A percentile compares a stretch with the other conserved stretches of the same genome.
These are phyloP conservation scores for Lophius piscatorius DNA, from an alignment of 2,113 vertebrate genomes.

Conservation along the genomic window DNA sequence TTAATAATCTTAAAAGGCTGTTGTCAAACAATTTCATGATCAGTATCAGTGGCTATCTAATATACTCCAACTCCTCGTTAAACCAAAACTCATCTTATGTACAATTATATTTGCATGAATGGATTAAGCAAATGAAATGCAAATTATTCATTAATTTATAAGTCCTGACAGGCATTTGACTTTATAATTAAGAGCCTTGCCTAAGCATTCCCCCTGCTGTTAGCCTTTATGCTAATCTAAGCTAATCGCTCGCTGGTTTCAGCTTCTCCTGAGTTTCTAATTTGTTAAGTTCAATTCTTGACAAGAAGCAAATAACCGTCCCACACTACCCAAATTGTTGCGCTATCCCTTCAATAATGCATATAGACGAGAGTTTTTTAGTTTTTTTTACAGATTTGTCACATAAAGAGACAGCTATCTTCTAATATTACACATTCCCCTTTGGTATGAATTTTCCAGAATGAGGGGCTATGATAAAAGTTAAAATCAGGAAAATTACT, in stretches of 20 bases:
- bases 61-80: background rate
- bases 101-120: background rate
- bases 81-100: background rate
- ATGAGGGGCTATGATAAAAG: background rate
- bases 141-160: too few relatives aligned
- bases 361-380: too few relatives aligned
- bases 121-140: too few relatives aligned
- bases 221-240: background rate
- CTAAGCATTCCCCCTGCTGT: background rate
- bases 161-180: too few relatives aligned
- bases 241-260: background rate
- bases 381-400: background rate
- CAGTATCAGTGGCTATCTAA: background rate
- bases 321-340: background rate
- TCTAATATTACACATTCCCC: background rate
- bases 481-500: background rate
- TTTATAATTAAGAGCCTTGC: too few relatives aligned
- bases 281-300: background rate
- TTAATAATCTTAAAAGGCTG: too few relatives aligned
- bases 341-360: background rate
- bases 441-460: constrained; percentile 1
- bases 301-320: background rate
- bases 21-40: too few relatives aligned
- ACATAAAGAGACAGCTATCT: background rate
- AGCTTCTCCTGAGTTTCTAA: too few relatives aligned